Percentiles rank a stretch among this genome's conserved stretches.
phyloP scores from a whole-genome alignment of 2,888 invertebrate genomes.

The Epicampocera succincta region DNA sequence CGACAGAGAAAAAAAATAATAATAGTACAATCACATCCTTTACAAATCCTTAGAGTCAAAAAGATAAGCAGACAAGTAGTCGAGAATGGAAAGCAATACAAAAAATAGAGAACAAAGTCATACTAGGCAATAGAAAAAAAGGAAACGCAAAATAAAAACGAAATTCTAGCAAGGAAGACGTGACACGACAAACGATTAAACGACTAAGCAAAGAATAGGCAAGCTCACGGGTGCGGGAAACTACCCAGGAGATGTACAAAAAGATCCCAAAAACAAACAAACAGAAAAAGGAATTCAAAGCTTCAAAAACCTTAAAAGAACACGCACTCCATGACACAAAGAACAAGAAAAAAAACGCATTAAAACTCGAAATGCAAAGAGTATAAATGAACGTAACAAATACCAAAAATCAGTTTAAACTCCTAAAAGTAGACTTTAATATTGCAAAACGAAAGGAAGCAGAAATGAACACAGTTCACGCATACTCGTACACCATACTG shows the following conservation, averaged over 20 bases:
- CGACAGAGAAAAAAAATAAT: conserved; percentile 33
- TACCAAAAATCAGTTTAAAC: conserved; percentile 53
- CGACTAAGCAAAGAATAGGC: conserved; percentile 17
- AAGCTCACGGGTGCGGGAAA: not conserved
- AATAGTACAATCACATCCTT: conserved; percentile 58
- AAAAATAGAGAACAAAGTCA: conserved; percentile 10
- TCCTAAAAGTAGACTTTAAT: conserved; percentile 64
- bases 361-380: conserved; percentile 51
- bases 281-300: conserved; percentile 23
- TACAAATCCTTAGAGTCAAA: conserved; percentile 58
- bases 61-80: conserved; percentile 63
- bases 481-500: not conserved
- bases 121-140: conserved; percentile 30
- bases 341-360: conserved; percentile 8
- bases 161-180: conserved; percentile 44
- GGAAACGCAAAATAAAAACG: too few relatives aligned
- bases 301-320: conserved; percentile 3
- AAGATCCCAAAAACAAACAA: conserved; percentile 14
- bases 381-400: conserved; percentile 37
- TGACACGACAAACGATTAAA: conserved; percentile 46
- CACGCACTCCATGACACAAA: not conserved
- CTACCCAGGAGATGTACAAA: conserved; percentile 27
- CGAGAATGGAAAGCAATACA: conserved; percentile 30
- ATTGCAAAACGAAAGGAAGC: conserved; percentile 1
- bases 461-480: not conserved